A percentile compares a stretch with the other conserved stretches of the same genome.
These are phyloP conservation scores for Hiodon tergisus DNA, from an alignment of 2,113 vertebrate species.

Conservation along the genomic window DNA sequence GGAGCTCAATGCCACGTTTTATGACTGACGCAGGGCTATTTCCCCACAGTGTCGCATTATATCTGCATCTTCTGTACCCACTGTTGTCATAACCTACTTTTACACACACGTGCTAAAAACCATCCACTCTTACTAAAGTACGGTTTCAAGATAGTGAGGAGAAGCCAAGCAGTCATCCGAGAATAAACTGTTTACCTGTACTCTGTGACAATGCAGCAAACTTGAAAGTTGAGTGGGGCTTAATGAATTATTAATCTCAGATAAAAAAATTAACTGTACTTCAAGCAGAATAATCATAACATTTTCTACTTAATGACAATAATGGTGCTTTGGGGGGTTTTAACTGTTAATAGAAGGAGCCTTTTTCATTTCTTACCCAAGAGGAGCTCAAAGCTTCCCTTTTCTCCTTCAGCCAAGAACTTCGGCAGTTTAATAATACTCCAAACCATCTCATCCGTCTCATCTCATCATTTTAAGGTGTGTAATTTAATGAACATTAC, in stretches of 20 bases:
- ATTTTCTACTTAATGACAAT: slow-evolving; percentile 36
- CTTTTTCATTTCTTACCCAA: not conserved
- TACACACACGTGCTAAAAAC: not conserved
- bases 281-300: slow-evolving; percentile 33
- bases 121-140: slow-evolving; percentile 15
- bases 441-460: slow-evolving; percentile 37
- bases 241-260: slow-evolving; percentile 46
- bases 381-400: not conserved
- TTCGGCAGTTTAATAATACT: slow-evolving; percentile 6
- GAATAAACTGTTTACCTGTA: slow-evolving; percentile 37
- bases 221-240: slow-evolving; percentile 26
- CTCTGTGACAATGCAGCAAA: slow-evolving; percentile 24
- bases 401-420: slow-evolving; percentile 16
- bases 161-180: slow-evolving; percentile 32
- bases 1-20: too few relatives aligned
- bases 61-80: not conserved
- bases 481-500: slow-evolving; percentile 36
- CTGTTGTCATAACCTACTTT: slow-evolving; percentile 20
- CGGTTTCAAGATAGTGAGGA: slow-evolving; percentile 22
- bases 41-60: not conserved
- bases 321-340: slow-evolving; percentile 21
- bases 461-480: slow-evolving; percentile 47
- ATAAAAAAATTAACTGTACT: slow-evolving; percentile 32
- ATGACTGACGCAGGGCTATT: not conserved
- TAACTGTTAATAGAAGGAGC: not conserved